Evolutionary conservation across 1,140 invertebrate genomes (phyloP), one percentile per base, ranked within the genome.

Genomic region (Papilio helenus): DNA sequence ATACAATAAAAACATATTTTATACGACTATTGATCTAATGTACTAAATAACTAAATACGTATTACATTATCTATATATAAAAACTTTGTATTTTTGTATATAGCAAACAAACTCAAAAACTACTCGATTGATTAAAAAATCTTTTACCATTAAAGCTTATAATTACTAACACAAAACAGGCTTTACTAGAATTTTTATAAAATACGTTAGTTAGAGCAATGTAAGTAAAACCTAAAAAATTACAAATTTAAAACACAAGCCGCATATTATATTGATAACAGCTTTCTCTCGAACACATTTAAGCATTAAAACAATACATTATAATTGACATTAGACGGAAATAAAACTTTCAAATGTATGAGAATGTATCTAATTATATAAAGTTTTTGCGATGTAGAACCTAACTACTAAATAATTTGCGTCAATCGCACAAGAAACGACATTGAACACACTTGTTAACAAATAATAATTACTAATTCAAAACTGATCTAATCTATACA

Each of bases 331-430:
- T 9, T 55, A 55, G 18, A 55, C 18, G n/a, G n/a, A 55, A n/a
- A 55, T n/a, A 20, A 55, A 55, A 55, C 51, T 55, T 55, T 55
- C 51, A 55, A 55, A 55, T 20, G n/a, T 55, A 55, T 55, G 51
- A 55, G 51, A 55, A 55, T n/a, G 5, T 55, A 55, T 10, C 51
- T 55, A 49, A 49, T 18, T 55, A 55, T 20, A 55, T 55, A 1
- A 18, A n/a, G 18, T n/a, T n/a, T 55, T 55, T 55, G 8, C 8
- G 14, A 46, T 16, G 14, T 46, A 46, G 12, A 16, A 46, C 44
- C 0, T 16, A 46, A 46, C 10, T 46, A 12, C 44, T 46, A 46
- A 46, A 46, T 51, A 4, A 1, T 51, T 4, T 55, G 51, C 51
- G 51, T 55, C 51, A 55, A 55, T n/a, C 51, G n/a, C n/a, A 55